Evolutionary conservation across 2,888 invertebrate species (phyloP), one percentile per base, ranked within the genome.

Genomic region (Temnothorax rugatulus): DNA sequence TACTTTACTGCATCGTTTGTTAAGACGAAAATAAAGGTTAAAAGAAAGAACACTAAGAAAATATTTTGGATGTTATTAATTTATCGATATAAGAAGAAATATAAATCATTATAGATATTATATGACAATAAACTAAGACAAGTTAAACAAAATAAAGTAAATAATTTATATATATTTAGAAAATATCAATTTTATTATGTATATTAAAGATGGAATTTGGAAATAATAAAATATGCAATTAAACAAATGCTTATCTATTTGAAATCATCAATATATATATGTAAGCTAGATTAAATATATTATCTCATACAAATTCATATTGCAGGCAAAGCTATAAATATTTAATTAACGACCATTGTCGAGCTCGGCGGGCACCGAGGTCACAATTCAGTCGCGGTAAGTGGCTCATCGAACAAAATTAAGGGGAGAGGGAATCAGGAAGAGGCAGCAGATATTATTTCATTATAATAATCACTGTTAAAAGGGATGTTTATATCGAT

Each of bases 391-490:
- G 9, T 68, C 21, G 34, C 18, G 59, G 34, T 71, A 59, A 71
- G 18, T 79, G 34, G 38, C 21, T 5, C 18, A 71, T 71, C 34
- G 59, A 79, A 59, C 18, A 18, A 21, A 71, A 79, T 59, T 47
- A 29, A 71, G 34, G 9, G 47, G 74, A 34, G 13, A 21, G 54
- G 9, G 34, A 47, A n/a, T 4, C 7, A 4, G 44, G 3, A 44
- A 44, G n/a, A 11, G 47, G 11, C 54, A 54, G n/a, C 25, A n/a
- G 66, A 38, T 71, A 81, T 71, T 81, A 50, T 79, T 79, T 79
- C 71, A 68, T 77, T 57, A 77, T 57, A 77, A 77, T 77, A 77
- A 68, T 77, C 68, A n/a, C 7, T 41, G 9, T 66, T 66, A 66
- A 77, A 77, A 68, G 54, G 41, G 11, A 54, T 68, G 34, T 81